Conservation (phyloP, 2,113 vertebrate genomes). For the Dicaeum eximium region DNA sequence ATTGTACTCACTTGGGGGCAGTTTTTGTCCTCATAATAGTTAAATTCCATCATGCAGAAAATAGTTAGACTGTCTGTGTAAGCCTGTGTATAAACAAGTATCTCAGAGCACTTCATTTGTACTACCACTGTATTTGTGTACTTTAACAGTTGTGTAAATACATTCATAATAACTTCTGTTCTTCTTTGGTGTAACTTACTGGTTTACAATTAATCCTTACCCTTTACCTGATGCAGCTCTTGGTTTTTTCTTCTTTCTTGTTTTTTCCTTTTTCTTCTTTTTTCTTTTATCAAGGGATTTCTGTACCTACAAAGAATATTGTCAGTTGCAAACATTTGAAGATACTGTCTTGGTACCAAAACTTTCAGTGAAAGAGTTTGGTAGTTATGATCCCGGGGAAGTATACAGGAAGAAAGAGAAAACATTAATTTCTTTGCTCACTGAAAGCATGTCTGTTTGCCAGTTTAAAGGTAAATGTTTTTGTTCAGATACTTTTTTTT, state of each 20-base stretch:
- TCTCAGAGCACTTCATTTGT: constrained; percentile 79
- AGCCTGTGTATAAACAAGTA: constrained; percentile 70
- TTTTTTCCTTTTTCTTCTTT: no score
- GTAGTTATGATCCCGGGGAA: neutral
- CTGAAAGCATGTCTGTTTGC: neutral
- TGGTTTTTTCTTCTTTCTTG: neutral
- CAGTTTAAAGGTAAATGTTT: neutral
- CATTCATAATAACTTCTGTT: constrained; percentile 85
- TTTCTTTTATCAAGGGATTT: neutral
- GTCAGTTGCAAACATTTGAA: neutral
- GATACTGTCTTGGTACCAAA: neutral
- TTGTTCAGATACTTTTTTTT: neutral
- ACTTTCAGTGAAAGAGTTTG: neutral
- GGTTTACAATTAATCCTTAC: neutral
- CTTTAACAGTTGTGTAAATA: constrained; percentile 95
- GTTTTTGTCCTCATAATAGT: constrained; percentile 44
- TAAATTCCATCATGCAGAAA: constrained; percentile 37
- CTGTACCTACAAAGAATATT: neutral
- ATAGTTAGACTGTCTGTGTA: constrained; percentile 43
- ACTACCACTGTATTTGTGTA: constrained; percentile 87
- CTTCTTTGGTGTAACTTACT: constrained; percentile 35
- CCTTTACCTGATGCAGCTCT: neutral
- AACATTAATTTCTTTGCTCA: neutral
- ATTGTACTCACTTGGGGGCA: constrained; percentile 46
- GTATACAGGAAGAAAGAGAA: neutral